Percentiles rank a stretch among this genome's conserved stretches.
Conservation (phyloP, 2,797 vertebrate species). For the Amblyopsis hoosieri region DNA sequence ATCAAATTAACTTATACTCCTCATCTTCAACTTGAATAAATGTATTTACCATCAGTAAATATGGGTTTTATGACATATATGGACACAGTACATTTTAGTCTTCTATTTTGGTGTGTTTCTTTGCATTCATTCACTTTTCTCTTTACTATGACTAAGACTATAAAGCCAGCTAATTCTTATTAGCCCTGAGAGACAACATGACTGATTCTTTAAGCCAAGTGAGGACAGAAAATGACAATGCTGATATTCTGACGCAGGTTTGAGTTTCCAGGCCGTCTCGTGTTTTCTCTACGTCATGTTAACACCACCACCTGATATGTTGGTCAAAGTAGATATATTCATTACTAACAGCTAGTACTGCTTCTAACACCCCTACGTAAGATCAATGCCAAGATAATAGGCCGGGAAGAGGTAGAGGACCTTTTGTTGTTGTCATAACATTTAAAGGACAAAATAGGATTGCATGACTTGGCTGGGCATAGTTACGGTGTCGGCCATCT, state of each 20-base stretch:
- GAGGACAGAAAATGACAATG: constrained; percentile 66
- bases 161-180: constrained; percentile 44
- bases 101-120: not conserved
- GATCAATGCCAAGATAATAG: constrained; percentile 70
- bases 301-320: constrained; percentile 65
- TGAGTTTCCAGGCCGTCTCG: constrained; percentile 70
- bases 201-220: constrained; percentile 66
- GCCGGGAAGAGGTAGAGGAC: constrained; percentile 52
- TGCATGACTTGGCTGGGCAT: constrained; percentile 57
- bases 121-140: constrained; percentile 17
- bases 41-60: no score
- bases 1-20: no score
- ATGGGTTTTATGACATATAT: no score
- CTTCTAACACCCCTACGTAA: constrained; percentile 74
- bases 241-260: constrained; percentile 69
- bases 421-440: constrained; percentile 70
- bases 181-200: constrained; percentile 66
- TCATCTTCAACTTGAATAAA: no score
- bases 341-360: constrained; percentile 78
- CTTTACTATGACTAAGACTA: constrained; percentile 32
- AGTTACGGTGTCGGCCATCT: constrained; percentile 51
- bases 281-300: constrained; percentile 75
- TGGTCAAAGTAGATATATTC: constrained; percentile 73
- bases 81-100: no score
- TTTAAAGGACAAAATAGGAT: constrained; percentile 80